Percentiles rank a stretch among this genome's conserved stretches.
Evolutionary conservation across 1,140 invertebrate genomes (phyloP).

Genomic region (Euura saliciscinereae): DNA sequence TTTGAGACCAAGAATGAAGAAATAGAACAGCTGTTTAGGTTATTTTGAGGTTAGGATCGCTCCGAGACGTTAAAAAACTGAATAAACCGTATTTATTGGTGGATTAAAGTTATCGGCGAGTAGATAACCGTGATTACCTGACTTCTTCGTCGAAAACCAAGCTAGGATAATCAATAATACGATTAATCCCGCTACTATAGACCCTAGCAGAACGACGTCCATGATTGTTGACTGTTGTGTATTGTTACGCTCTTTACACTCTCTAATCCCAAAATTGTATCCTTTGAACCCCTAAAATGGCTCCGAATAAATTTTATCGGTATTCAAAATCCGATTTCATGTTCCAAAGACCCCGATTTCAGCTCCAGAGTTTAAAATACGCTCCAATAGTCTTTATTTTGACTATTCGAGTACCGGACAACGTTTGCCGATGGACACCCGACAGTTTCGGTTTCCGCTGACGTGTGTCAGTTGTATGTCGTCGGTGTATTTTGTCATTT

Average conservation of each 20-base stretch:
- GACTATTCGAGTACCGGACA: too few species aligned
- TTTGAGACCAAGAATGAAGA: too few species aligned
- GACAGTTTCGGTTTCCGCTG: slow-evolving; percentile 9
- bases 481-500: slow-evolving; percentile 10
- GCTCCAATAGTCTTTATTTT: too few species aligned
- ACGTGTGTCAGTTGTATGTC: slow-evolving; percentile 18
- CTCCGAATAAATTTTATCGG: too few species aligned
- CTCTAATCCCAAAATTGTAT: too few species aligned
- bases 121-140: slow-evolving; percentile 31
- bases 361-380: too few species aligned
- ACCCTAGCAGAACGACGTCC: slow-evolving; percentile 59
- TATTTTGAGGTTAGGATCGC: slow-evolving; percentile 27
- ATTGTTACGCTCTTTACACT: too few species aligned
- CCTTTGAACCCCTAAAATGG: too few species aligned
- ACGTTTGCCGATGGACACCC: too few species aligned
- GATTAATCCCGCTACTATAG: slow-evolving; percentile 54
- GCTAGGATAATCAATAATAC: slow-evolving; percentile 56
- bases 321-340: too few species aligned
- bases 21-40: not conserved
- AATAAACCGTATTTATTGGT: not conserved
- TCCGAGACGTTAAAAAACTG: not conserved
- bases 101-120: not conserved
- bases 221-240: slow-evolving; percentile 35
- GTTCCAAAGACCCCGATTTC: too few species aligned
- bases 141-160: slow-evolving; percentile 40